Percentiles rank a stretch among this genome's conserved stretches.
phyloP scores from a whole-genome alignment of 92 coral and sea anemone species.

The Paragorgia papillata region DNA sequence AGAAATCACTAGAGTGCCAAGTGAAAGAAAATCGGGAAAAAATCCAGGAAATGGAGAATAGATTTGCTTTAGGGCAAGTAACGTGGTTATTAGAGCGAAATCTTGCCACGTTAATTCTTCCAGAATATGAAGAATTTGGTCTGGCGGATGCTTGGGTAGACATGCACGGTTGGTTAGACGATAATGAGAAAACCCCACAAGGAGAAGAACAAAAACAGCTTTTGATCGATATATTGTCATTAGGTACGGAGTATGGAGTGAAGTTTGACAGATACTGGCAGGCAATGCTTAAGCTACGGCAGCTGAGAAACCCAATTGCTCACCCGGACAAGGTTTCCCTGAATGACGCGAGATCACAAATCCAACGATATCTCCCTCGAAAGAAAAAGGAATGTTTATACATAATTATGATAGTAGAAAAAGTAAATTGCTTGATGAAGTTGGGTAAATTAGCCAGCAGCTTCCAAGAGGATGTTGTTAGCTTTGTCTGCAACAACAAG shows the following conservation, averaged over 20 bases:
- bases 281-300: neutral
- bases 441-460: neutral
- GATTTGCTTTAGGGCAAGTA: neutral
- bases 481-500: neutral
- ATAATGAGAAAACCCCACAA: no score
- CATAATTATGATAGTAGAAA: neutral
- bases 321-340: neutral
- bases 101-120: neutral
- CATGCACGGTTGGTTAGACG: no score
- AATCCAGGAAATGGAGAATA: no score
- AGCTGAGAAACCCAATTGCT: neutral
- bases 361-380: no score
- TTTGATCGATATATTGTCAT: no score
- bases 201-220: no score
- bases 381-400: neutral
- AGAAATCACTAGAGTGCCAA: no score
- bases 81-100: neutral
- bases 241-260: no score
- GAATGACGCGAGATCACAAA: no score
- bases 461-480: neutral
- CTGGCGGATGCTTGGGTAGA: no score
- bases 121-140: neutral
- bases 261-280: neutral
- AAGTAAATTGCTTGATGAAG: neutral
- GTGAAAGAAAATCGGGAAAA: no score